Percentiles rank a stretch among this genome's conserved stretches.
Evolutionary conservation across 2,113 vertebrate genomes (phyloP).

Genomic region (Alligator sinensis): DNA sequence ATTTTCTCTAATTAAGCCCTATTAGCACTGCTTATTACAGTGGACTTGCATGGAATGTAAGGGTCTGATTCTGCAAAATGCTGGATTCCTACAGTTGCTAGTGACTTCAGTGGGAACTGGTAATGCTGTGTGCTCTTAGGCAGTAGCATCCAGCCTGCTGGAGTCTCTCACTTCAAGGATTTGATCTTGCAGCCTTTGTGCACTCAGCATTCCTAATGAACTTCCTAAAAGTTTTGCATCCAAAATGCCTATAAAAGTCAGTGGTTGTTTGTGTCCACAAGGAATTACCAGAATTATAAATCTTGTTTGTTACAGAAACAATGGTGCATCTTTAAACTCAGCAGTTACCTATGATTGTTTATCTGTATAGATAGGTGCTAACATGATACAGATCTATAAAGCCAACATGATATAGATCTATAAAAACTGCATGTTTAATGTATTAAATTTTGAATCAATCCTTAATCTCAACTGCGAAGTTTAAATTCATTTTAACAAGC

Average conservation of each 20-base stretch:
- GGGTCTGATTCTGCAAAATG: rapidly evolving
- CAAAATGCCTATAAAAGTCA: not conserved
- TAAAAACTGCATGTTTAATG: no score
- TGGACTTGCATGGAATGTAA: not conserved
- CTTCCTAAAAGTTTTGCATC: not conserved
- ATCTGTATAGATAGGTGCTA: no score
- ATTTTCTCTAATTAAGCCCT: not conserved
- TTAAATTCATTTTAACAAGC: rapidly evolving
- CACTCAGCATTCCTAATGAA: rapidly evolving
- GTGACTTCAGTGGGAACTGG: not conserved
- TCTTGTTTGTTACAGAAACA: not conserved
- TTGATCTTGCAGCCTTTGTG: rapidly evolving
- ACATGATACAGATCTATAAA: no score
- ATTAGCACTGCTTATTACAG: not conserved
- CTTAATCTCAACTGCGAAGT: not conserved
- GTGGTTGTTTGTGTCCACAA: not conserved
- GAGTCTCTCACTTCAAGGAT: not conserved
- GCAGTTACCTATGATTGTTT: not conserved
- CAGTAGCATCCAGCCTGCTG: not conserved
- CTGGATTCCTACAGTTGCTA: not conserved
- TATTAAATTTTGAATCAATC: not conserved
- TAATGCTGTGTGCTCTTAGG: not conserved
- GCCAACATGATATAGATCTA: no score
- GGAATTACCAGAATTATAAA: not conserved
- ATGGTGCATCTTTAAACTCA: not conserved